phyloP scores from a whole-genome alignment of 2,888 invertebrate species.

The Arge pagana region DNA sequence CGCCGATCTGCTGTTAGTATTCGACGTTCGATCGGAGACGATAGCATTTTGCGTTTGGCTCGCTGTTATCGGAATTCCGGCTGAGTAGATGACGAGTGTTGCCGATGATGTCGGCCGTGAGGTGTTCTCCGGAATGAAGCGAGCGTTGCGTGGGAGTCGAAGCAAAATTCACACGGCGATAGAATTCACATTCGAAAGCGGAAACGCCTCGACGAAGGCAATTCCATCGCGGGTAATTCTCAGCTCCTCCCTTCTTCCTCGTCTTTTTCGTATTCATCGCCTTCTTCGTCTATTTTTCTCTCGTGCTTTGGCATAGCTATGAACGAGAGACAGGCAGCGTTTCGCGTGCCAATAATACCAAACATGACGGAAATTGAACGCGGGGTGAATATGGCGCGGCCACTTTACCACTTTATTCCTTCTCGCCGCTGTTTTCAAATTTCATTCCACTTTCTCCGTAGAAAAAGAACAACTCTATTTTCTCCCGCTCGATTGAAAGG shows the following conservation, averaged over 20 bases:
- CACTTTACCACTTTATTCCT: not conserved
- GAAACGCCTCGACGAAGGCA: conserved; percentile 7
- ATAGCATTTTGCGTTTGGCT: too few relatives aligned
- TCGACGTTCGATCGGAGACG: too few relatives aligned
- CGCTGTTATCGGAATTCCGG: too few relatives aligned
- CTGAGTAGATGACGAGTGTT: too few relatives aligned
- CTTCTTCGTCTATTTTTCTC: too few relatives aligned
- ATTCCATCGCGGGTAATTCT: conserved; percentile 14
- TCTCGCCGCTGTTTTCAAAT: conserved; percentile 13
- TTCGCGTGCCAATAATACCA: conserved; percentile 21
- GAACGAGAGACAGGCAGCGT: conserved; percentile 19
- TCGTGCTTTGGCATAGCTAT: too few relatives aligned
- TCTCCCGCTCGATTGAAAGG: not conserved
- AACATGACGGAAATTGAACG: conserved; percentile 18
- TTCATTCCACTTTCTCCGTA: conserved; percentile 16
- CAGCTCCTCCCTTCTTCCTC: not conserved
- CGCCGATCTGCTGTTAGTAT: too few relatives aligned
- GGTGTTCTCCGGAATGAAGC: too few relatives aligned
- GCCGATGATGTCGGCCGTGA: too few relatives aligned
- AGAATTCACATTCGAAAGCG: too few relatives aligned
- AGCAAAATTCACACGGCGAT: too few relatives aligned
- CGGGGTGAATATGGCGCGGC: conserved; percentile 11
- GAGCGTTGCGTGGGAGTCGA: too few relatives aligned
- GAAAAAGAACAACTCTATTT: conserved; percentile 11
- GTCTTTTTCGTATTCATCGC: conserved; percentile 3